Percentiles rank a stretch among this genome's conserved stretches.
phyloP scores from a whole-genome alignment of 2,113 vertebrate genomes.

The Datnioides undecimradiatus region DNA sequence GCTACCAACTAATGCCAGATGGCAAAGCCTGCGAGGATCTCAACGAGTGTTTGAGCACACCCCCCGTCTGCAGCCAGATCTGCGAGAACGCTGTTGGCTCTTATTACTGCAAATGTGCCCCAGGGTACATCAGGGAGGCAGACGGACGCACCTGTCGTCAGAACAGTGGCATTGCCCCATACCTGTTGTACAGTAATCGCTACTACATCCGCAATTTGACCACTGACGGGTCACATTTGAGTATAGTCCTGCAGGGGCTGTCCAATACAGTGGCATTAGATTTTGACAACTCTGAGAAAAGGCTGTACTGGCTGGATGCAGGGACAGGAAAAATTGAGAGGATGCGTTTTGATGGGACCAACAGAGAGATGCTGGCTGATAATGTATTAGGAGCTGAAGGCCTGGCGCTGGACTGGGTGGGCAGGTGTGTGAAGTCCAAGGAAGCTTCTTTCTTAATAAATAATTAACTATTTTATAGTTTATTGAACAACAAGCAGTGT shows the following conservation, averaged over 20 bases:
- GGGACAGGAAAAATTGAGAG: slow-evolving; percentile 74
- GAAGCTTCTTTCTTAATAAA: not conserved
- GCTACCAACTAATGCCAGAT: slow-evolving; percentile 80
- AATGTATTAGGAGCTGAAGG: slow-evolving; percentile 69
- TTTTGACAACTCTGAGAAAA: slow-evolving; percentile 77
- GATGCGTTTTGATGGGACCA: slow-evolving; percentile 76
- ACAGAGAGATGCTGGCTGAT: slow-evolving; percentile 67
- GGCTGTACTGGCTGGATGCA: slow-evolving; percentile 79
- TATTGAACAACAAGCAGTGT: not conserved
- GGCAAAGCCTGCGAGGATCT: slow-evolving; percentile 82
- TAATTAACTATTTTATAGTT: not conserved
- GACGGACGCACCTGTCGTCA: slow-evolving; percentile 82
- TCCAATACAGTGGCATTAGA: slow-evolving; percentile 74
- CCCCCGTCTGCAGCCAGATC: slow-evolving; percentile 80
- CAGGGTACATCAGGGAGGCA: slow-evolving; percentile 77
- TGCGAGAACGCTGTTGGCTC: slow-evolving; percentile 78
- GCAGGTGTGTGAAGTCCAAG: slow-evolving; percentile 68
- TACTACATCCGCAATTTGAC: slow-evolving; percentile 83
- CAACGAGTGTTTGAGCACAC: slow-evolving; percentile 76
- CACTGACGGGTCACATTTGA: slow-evolving; percentile 75
- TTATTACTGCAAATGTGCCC: slow-evolving; percentile 79
- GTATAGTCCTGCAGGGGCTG: slow-evolving; percentile 77
- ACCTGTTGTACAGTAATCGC: slow-evolving; percentile 79
- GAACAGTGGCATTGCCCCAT: slow-evolving; percentile 79
- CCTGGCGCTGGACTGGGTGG: slow-evolving; percentile 81